Conservation (phyloP, 1,140 invertebrate species). For the Drosophila repleta region DNA sequence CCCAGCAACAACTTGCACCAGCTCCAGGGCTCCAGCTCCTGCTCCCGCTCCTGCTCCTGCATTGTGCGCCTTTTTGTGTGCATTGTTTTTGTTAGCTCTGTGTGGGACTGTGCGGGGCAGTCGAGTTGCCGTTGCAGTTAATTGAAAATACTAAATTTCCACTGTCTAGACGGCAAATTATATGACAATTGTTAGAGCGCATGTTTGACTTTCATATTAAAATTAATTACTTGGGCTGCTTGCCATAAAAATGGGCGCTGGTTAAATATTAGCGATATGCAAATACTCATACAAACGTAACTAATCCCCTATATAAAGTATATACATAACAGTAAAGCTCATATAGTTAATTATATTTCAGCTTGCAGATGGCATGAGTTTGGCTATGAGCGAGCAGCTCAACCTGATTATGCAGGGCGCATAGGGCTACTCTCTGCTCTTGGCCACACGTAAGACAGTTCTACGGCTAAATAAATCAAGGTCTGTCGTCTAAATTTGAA, state of each 20-base stretch:
- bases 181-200: slow-evolving; percentile 82
- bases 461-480: no score
- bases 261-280: slow-evolving; percentile 39
- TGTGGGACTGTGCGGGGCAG: not conserved
- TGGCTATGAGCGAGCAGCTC: no score
- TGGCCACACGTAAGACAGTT: no score
- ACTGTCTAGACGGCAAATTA: slow-evolving; percentile 84
- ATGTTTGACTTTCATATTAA: slow-evolving; percentile 82
- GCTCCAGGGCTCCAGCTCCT: slow-evolving; percentile 1
- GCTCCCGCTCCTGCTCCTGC: slow-evolving; percentile 11
- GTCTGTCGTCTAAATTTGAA: no score
- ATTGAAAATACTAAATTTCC: slow-evolving; percentile 84
- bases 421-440: no score
- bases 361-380: no score
- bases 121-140: slow-evolving; percentile 73
- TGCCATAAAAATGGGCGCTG: slow-evolving; percentile 61
- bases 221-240: slow-evolving; percentile 76
- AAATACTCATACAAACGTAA: not conserved
- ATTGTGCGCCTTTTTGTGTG: slow-evolving; percentile 75
- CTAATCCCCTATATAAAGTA: not conserved
- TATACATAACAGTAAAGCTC: slow-evolving; percentile 4
- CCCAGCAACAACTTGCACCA: slow-evolving; percentile 13
- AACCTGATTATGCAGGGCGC: no score
- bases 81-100: slow-evolving; percentile 60
- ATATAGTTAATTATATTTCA: slow-evolving; percentile 3